Evolutionary conservation across 2,888 invertebrate genomes (phyloP), one percentile per base, ranked within the genome.

Genomic region (Rhamnusium bicolor): DNA sequence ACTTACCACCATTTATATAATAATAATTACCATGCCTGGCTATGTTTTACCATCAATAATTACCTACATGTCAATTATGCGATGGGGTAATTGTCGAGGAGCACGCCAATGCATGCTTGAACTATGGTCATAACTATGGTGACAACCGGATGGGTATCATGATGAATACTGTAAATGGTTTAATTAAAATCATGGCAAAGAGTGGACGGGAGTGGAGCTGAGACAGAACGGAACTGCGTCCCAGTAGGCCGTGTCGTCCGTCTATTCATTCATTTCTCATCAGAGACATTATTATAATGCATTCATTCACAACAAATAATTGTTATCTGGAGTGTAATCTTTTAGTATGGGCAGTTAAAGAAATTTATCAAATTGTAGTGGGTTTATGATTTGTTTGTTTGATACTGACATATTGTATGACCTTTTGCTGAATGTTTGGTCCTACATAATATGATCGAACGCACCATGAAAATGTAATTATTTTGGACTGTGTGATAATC

Each of bases 141-240:
- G 74, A 71, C 72, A 75, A 73, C 74, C 74, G 77, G 77, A 77
- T 75, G 75, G 60, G 46, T 69, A 71, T 71, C 72, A 72, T 63
- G 75, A 71, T 74, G 71, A 69, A 71, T 68, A 72, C 74, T 69
- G 70, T 73, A 72, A 74, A 76, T 78, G 69, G 70, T 75, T 76
- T 72, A 76, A 79, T 77, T 79, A 75, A 77, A 79, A 76, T 79
- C 75, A 75, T 73, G 60, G 76, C 78, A 72, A 63, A 74, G 65
- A 73, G 69, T 73, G 72, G 73, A 75, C 70, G 71, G 75, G 74
- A 75, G 74, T 75, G 72, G 74, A 60, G 71, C 62, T 58, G 74
- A 79, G 80, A 78, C 79, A 69, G 75, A 79, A 79, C 81, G 81
- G 81, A 81, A 81, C 79, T 81, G 76, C 81, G 80, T 81, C 76